Conservation (phyloP, 2,888 invertebrate species). For the Leptinotarsa tumamoca region DNA sequence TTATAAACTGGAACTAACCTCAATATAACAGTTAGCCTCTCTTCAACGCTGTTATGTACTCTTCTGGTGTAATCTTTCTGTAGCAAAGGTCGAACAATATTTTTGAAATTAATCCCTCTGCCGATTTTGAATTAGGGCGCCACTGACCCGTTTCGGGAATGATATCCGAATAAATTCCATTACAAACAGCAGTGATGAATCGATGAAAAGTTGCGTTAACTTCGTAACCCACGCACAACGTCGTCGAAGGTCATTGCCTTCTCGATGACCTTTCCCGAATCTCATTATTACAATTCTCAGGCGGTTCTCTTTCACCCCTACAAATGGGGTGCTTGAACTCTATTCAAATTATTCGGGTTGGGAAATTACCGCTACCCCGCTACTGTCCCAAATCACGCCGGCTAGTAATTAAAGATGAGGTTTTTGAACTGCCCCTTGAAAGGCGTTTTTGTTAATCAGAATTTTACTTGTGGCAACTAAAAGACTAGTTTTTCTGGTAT, state of each 20-base stretch:
- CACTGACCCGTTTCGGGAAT: background rate
- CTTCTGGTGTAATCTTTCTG: no score
- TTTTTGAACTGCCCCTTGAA: background rate
- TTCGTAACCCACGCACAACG: background rate
- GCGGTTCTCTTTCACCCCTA: background rate
- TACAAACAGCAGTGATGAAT: background rate
- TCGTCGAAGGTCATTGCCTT: constrained; percentile 11
- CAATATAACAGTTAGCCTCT: no score
- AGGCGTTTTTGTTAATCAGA: no score
- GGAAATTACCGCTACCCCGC: background rate
- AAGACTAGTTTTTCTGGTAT: no score
- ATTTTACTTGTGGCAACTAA: no score
- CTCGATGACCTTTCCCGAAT: background rate
- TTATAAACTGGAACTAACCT: no score
- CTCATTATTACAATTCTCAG: background rate
- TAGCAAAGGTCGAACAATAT: no score
- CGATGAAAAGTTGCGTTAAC: constrained; percentile 14
- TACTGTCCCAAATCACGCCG: background rate
- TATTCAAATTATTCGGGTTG: background rate
- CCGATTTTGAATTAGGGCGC: background rate
- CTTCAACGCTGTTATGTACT: no score
- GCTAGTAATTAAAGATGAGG: background rate
- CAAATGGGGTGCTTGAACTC: background rate
- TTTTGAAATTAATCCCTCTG: background rate
- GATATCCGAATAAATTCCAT: background rate